Evolutionary conservation across 2,888 invertebrate species (phyloP).

Genomic region (Romanomermis culicivorax): DNA sequence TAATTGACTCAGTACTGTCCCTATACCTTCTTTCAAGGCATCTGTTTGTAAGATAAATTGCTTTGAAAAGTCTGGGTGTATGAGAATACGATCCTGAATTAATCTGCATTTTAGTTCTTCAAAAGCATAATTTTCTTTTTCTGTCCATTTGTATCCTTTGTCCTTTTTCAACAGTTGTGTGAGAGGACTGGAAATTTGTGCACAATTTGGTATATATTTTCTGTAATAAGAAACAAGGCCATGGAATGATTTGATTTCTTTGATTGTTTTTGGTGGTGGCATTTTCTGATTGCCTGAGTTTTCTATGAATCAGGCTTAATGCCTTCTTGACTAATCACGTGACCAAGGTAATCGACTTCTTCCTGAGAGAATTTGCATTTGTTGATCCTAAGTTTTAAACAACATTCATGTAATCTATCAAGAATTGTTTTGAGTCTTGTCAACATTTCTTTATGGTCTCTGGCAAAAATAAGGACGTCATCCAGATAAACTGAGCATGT

Average conservation of each 20-base stretch:
- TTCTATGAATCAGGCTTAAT: conserved; percentile 11
- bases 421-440: conserved; percentile 11
- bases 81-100: conserved; percentile 11
- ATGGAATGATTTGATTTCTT: conserved; percentile 12
- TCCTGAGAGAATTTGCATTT: conserved; percentile 12
- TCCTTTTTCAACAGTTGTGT: conserved; percentile 14
- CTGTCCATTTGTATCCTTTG: conserved; percentile 13
- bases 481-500: conserved; percentile 10
- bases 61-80: background rate
- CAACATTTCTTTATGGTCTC: conserved; percentile 10
- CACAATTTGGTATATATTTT: conserved; percentile 11
- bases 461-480: conserved; percentile 12
- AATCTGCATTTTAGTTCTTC: conserved; percentile 9
- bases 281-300: background rate
- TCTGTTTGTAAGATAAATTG: conserved; percentile 1
- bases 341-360: conserved; percentile 11
- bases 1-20: background rate
- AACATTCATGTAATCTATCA: conserved; percentile 6
- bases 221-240: conserved; percentile 14
- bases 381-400: conserved; percentile 12
- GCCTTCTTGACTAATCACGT: conserved; percentile 9
- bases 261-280: background rate
- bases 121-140: conserved; percentile 5
- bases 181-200: conserved; percentile 12
- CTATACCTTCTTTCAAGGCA: background rate